A percentile compares a stretch with the other conserved stretches of the same genome.
Conservation (phyloP, 2,113 vertebrate genomes). For the Paramormyrops kingsleyae region DNA sequence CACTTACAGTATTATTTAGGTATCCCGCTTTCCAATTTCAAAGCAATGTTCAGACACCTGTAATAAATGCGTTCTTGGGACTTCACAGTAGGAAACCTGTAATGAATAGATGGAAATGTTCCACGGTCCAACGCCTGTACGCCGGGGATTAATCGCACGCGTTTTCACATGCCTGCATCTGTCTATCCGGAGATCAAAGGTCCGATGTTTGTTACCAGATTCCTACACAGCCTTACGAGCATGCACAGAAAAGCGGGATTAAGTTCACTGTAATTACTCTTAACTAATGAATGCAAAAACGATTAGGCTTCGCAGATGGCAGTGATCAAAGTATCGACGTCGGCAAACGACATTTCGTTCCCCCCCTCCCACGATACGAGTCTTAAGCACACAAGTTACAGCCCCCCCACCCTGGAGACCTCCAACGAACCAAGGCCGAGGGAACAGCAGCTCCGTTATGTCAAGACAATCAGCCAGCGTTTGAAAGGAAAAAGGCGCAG, state of each 20-base stretch:
- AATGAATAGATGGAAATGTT: neutral
- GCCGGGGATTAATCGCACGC: neutral
- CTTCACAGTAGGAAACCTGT: neutral
- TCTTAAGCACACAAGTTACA: neutral
- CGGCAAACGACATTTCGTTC: neutral
- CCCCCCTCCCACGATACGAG: neutral
- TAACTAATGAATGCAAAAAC: neutral
- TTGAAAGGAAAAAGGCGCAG: neutral
- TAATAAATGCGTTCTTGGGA: neutral
- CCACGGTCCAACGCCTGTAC: neutral
- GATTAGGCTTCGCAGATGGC: neutral
- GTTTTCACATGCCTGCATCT: neutral
- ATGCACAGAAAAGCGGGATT: neutral
- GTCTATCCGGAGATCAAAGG: neutral
- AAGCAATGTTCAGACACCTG: neutral
- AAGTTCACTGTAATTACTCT: neutral
- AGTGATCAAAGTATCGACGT: neutral
- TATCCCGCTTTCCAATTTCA: neutral
- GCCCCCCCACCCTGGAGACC: neutral
- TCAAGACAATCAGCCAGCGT: neutral
- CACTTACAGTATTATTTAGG: neutral
- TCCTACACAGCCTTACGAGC: neutral
- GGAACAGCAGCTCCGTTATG: constrained; percentile 10
- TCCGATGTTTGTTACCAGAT: neutral
- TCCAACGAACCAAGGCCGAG: neutral